These are phyloP conservation scores for Salvelinus fontinalis DNA, from an alignment of 2,113 vertebrate genomes.

Conservation along the genomic window DNA sequence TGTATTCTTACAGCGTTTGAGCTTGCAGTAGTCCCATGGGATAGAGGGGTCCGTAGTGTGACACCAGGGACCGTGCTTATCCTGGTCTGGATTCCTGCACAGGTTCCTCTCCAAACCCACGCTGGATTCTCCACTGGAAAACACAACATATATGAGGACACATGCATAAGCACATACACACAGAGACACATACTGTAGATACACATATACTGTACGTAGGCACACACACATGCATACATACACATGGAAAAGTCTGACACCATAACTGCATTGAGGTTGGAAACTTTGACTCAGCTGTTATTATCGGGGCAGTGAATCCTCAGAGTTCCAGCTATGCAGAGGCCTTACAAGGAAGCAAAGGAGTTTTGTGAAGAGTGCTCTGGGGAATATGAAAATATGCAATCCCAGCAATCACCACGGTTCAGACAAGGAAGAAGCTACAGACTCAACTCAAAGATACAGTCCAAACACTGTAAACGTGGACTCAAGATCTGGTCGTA, in stretches of 20 bases:
- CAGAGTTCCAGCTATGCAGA: slow-evolving; percentile 32
- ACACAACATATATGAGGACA: slow-evolving; percentile 40
- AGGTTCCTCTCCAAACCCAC: slow-evolving; percentile 88
- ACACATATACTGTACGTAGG: too few relatives aligned
- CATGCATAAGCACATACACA: slow-evolving; percentile 24
- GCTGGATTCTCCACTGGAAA: slow-evolving; percentile 74
- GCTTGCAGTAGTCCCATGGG: slow-evolving; percentile 96
- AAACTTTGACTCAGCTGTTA: slow-evolving; percentile 46
- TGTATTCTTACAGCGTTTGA: slow-evolving; percentile 87
- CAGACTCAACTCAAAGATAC: slow-evolving; percentile 42
- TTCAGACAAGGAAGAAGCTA: slow-evolving; percentile 56
- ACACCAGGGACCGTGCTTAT: slow-evolving; percentile 97
- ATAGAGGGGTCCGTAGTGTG: slow-evolving; percentile 85
- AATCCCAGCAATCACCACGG: slow-evolving; percentile 44
- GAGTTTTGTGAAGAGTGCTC: slow-evolving; percentile 53
- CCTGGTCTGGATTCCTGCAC: slow-evolving; percentile 93
- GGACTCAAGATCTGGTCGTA: background rate
- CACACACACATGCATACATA: slow-evolving; percentile 15
- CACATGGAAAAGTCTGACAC: slow-evolving; percentile 4
- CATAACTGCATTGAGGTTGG: slow-evolving; percentile 32
- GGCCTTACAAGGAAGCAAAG: slow-evolving; percentile 57
- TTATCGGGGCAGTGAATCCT: slow-evolving; percentile 48
- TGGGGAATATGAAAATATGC: slow-evolving; percentile 68
- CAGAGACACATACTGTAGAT: slow-evolving; percentile 6
- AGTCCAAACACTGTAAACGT: background rate